Evolutionary conservation across 2,797 vertebrate species (phyloP), one percentile per base, ranked within the genome.

Genomic region (Pangasius larnaudii): DNA sequence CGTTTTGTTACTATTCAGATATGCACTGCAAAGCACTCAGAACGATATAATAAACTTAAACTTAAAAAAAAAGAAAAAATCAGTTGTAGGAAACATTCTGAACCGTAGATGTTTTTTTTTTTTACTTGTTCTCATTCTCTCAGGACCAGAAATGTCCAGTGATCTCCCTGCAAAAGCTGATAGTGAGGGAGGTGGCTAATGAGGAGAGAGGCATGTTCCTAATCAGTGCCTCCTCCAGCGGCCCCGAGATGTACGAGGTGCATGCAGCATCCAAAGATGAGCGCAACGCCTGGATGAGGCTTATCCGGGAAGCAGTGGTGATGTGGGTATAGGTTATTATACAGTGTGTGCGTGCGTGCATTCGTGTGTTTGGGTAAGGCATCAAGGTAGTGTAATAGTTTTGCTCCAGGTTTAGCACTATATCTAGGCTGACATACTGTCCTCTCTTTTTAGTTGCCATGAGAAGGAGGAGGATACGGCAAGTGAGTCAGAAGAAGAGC

Each of bases 231-330:
- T 99, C 98, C 0, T 96, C 97, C 2, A 95, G 97, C 0, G 98
- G 98, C 16, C 98, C 98, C 0, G 98, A 99, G 91, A 99, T 99
- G 98, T 99, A 99, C 69, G 98, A 99, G 91, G 96, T 99, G 85
- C 98, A 99, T 85, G 96, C 97, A 3, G 94, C 88, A 33, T 97
- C 98, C 91, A 99, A 96, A 94, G 98, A 99, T 16, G 98, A 99
- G 10, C 95, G 98, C 0, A 99, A 98, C 92, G 94, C 92, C 88
- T 99, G 98, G 98, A 99, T 99, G 98, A 97, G 96, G 89, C 95
- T 96, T 75, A 97, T 99, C 89, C 96, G 98, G 90, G 96, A 98
- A 90, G 98, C 98, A 0, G 98, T 98, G 0, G 97, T 99, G 94
- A 99, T 97, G 98, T 91, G 87, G 30, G 90, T 88, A 88, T 33